phyloP scores from a whole-genome alignment of 2,113 vertebrate genomes.

The Labeo rohita region DNA sequence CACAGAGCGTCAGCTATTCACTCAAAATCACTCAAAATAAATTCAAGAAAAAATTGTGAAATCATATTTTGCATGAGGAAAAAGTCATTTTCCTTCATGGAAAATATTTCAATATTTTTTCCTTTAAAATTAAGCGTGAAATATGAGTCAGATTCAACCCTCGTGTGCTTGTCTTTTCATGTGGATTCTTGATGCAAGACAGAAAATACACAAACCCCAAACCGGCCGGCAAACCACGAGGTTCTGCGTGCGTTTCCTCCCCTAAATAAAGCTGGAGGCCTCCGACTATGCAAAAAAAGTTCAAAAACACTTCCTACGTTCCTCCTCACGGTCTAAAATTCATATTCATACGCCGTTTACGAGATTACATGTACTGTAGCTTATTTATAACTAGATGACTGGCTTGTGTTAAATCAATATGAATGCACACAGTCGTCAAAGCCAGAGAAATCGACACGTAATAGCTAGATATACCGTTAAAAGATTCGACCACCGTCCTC shows the following conservation, averaged over 20 bases:
- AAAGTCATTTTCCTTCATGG: background rate
- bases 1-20: background rate
- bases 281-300: constrained; percentile 38
- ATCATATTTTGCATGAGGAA: background rate
- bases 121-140: background rate
- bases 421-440: constrained; percentile 64
- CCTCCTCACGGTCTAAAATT: constrained; percentile 60
- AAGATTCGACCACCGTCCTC: constrained; percentile 57
- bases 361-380: constrained; percentile 68
- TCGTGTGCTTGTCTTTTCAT: constrained; percentile 55
- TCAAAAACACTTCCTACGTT: constrained; percentile 41
- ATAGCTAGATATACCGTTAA: constrained; percentile 62
- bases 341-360: constrained; percentile 63
- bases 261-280: constrained; percentile 49
- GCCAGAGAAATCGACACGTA: constrained; percentile 63
- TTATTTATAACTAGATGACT: constrained; percentile 67
- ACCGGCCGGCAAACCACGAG: constrained; percentile 62
- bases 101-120: background rate
- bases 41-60: no score
- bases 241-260: constrained; percentile 39
- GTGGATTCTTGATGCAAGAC: constrained; percentile 82
- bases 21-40: background rate
- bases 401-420: constrained; percentile 69
- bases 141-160: background rate
- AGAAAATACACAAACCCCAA: constrained; percentile 66